Base-by-base conservation (phyloP, 2,888 invertebrate genomes). In the Pseudococcus longispinus region DNA sequence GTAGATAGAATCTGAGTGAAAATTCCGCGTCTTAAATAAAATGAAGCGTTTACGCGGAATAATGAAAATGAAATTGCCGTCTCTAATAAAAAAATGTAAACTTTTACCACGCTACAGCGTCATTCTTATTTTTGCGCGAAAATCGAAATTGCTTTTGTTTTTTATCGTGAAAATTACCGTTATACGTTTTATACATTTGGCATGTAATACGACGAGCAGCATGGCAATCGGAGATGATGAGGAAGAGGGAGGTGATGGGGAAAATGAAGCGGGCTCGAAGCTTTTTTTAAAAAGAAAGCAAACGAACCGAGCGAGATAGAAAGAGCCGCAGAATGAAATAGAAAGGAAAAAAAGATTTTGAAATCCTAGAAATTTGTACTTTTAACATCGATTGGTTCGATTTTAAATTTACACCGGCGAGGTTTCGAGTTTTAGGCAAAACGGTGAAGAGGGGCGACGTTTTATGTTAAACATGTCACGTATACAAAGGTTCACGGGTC, bases 91-190 rank as follows among this genome's bases (percentile, higher is more conserved):
- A 84, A 84, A 84, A 60, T 84, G 84, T 84, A 55, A 84, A 42
- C 84, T 60, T 26, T 29, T n/a, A 84, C 84, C 84, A 32, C 84
- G n/a, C 51, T 51, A 60, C n/a, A 20, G 37, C 46, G 18, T 60
- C 84, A 60, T 44, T 84, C 84, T 84, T 51, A 84, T 84, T 84
- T 84, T 84, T 83, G 29, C 60, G 37, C 37, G 60, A 84, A 84
- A 84, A 84, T 84, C 84, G 84, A 84, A 84, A 84, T 84, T 84
- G 84, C 84, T 84, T 84, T 84, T 84, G 60, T 84, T 84, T 84
- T 84, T 84, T 55, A 84, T 51, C 84, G 60, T 23, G 84, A 84
- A 60, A 84, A 84, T 84, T 55, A 84, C 84, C 51, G 44, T 55
- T 84, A 55, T 55, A 84, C 51, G 84, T 44, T 83, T 83, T 44